These are phyloP conservation scores for Acholoe squamosa DNA, from an alignment of 2,888 invertebrate species.

Conservation along the genomic window DNA sequence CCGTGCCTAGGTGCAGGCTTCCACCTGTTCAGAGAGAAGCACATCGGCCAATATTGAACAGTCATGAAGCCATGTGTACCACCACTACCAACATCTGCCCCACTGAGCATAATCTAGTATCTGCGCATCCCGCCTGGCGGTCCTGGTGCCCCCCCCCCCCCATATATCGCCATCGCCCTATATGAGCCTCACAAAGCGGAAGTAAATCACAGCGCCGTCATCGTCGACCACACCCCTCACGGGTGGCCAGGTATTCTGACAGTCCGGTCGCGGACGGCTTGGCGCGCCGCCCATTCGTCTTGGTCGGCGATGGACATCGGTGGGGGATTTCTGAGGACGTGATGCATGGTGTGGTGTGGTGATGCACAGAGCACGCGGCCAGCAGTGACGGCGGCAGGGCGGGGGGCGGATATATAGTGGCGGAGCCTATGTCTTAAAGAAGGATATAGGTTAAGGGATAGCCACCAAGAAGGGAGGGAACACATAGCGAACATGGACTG, in stretches of 20 bases:
- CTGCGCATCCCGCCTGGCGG: neutral
- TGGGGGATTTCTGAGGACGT: neutral
- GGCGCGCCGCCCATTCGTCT: neutral
- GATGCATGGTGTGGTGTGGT: neutral
- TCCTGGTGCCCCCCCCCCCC: neutral
- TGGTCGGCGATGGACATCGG: neutral
- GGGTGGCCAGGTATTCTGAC: neutral
- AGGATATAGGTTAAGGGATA: no score
- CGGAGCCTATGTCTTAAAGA: neutral
- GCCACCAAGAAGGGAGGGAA: no score
- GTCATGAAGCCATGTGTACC: neutral
- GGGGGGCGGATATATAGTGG: neutral
- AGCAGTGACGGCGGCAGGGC: neutral
- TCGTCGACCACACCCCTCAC: neutral
- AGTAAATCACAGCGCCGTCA: neutral
- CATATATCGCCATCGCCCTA: neutral
- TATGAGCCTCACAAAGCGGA: neutral
- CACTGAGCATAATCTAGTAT: neutral
- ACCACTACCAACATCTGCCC: neutral
- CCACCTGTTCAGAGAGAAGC: neutral
- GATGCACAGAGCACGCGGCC: no score
- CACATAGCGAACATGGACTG: no score
- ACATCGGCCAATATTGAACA: neutral
- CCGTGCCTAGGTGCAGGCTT: neutral
- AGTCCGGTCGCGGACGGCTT: neutral